Conservation (phyloP, 2,797 vertebrate species). For the Squalus acanthias region DNA sequence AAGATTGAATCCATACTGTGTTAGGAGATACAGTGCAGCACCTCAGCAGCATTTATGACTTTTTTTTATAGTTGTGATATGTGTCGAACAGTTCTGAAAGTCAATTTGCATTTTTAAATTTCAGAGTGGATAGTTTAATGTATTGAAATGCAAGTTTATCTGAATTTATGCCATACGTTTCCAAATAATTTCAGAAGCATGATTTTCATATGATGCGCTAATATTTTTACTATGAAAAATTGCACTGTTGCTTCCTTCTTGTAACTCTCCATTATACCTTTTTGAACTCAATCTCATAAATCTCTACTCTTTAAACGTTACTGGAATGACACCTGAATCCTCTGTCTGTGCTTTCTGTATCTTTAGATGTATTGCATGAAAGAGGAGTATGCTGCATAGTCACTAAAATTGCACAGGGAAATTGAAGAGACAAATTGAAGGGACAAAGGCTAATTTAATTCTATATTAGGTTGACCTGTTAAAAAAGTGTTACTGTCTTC, state of each 20-base stretch:
- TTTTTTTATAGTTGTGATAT: background rate
- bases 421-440: no score
- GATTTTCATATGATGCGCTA: background rate
- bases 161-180: background rate
- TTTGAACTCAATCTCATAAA: background rate
- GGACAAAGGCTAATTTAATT: background rate
- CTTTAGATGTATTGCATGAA: no score
- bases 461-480: no score
- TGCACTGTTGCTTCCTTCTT: background rate
- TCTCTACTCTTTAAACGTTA: background rate
- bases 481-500: no score
- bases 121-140: background rate
- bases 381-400: background rate
- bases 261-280: background rate
- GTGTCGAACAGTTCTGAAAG: background rate
- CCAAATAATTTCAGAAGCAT: background rate
- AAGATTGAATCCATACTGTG: background rate
- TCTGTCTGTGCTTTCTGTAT: background rate
- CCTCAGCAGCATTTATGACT: background rate
- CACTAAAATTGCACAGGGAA: background rate
- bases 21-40: background rate
- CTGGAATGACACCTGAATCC: background rate
- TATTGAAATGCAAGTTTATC: background rate
- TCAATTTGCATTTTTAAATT: background rate
- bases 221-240: background rate